Evolutionary conservation across 2,797 vertebrate genomes (phyloP).

Genomic region (Enteromius trimaculatus): DNA sequence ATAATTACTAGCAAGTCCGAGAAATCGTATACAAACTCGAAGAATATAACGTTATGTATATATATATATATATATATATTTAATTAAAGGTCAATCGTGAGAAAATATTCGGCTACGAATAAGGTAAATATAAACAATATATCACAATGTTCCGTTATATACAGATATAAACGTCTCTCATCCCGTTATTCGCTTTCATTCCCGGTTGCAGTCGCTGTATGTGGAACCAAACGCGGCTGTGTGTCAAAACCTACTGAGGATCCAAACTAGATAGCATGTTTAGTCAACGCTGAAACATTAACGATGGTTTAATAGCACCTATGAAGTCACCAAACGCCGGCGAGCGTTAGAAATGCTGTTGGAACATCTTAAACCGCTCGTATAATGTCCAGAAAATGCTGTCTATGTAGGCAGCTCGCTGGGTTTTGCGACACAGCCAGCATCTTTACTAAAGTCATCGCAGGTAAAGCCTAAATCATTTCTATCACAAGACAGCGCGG

Average conservation of each 20-base stretch:
- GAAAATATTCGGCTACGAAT: slow-evolving; percentile 1
- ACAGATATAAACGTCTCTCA: not conserved
- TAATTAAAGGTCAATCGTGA: not conserved
- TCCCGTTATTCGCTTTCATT: slow-evolving; percentile 24
- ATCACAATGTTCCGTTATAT: not conserved
- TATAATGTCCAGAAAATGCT: not conserved
- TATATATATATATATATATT: not conserved
- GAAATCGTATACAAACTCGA: not conserved
- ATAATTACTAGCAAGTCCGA: not conserved
- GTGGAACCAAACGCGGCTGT: slow-evolving; percentile 8
- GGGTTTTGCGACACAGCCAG: slow-evolving; percentile 30
- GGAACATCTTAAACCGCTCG: not conserved
- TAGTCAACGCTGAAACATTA: not conserved
- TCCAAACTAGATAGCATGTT: not conserved
- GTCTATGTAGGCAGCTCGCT: slow-evolving; percentile 7
- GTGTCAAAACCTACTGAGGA: slow-evolving; percentile 9
- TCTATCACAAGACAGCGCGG: slow-evolving; percentile 47
- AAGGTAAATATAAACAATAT: not conserved
- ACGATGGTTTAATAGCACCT: not conserved
- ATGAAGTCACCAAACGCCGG: not conserved
- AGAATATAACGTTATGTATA: not conserved
- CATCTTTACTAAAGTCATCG: slow-evolving; percentile 67
- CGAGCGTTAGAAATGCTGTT: not conserved
- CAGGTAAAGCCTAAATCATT: slow-evolving; percentile 61
- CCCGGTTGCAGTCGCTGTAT: not conserved